Base-by-base conservation (phyloP, 2,888 invertebrate species). In the Leucophenga maculata region DNA sequence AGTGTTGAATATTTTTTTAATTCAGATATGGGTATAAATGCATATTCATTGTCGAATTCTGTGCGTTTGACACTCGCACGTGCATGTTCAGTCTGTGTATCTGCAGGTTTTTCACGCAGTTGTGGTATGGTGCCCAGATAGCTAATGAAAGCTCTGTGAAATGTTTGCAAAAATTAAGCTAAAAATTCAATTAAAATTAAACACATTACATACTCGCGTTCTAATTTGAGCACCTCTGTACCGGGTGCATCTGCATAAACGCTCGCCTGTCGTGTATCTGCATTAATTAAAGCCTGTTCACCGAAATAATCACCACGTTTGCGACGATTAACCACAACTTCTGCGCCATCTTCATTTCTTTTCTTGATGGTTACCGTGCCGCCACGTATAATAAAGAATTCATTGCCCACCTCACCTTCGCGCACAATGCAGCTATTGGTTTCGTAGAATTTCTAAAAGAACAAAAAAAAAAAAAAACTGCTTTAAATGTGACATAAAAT, bases 341-440 rank as follows among this genome's bases (percentile, higher is more conserved):
- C 94, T 69, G 90, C 89, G 0, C 89, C 90, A 44, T 91, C 91
- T 3, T 90, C 91, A 11, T 91, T 91, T 26, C 90, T 90, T 84
- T 94, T 93, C 13, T 93, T 93, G 65, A 95, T 92, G 62, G 92
- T 91, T 6, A 95, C 96, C 16, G 92, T 93, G 18, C 96, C 96
- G 6, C 94, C 94, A 74, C 95, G 93, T 81, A 97, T 95, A 70
- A 97, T 96, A 85, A 94, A 97, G 89, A 97, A 97, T 78, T 95
- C 95, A 86, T 97, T 95, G 2, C 97, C 97, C 39, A 91, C 91
- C 77, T 95, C 95, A 0, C 96, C 97, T 88, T 97, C 95, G 0
- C 93, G 90, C 13, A 97, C 93, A 70, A 97, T 96, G 72, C 92
- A 92, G 0, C 93, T 93, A 1, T 93, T 94, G 3, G 94, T 91